Base-by-base conservation (phyloP, 2,888 invertebrate genomes). In the Lucinisca nassula region DNA sequence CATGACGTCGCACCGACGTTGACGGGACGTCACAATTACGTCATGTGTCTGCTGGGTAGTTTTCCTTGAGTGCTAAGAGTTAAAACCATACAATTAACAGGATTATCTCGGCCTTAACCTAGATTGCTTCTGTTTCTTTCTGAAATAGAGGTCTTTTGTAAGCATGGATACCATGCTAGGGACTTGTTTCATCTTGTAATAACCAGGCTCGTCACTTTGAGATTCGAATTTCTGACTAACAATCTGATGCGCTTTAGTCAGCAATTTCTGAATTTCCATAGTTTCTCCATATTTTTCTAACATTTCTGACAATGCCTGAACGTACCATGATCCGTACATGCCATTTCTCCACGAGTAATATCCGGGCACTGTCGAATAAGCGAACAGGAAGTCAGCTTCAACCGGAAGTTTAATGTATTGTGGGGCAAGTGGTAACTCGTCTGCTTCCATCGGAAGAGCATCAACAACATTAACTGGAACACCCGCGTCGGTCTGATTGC, bases 321-420 rank as follows among this genome's bases (percentile, higher is more conserved):
- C 92, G 85, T 96, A 96, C 96, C 96, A 96, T 0, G 96, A 96
- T 6, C 96, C 96, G 51, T 94, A 93, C 12, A 89, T 83, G 14
- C 95, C 95, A 88, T 96, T 96, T 37, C 96, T 84, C 96, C 96
- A 96, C 0, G 96, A 95, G 92, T 94, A 96, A 86, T 94, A 95
- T 3, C 95, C 95, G 76, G 96, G 95, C 35, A 95, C 94, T 3
- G 95, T 95, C 3, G 96, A 96, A 92, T 95, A 96, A 8, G 95
- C 95, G 79, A 96, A 92, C 74, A 96, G 92, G 85, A 96, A 94
- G 84, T 96, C 96, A 14, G 96, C 95, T 32, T 86, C 84, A 38
- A 84, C 45, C n/a, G 90, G 90, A 79, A 90, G 81, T 70, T 73
- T 82, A 6, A 90, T 84, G 14, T 72, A 49, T 21, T 61, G 27